Base-by-base conservation (phyloP, 1,140 invertebrate species). In the Nylanderia fulva region DNA sequence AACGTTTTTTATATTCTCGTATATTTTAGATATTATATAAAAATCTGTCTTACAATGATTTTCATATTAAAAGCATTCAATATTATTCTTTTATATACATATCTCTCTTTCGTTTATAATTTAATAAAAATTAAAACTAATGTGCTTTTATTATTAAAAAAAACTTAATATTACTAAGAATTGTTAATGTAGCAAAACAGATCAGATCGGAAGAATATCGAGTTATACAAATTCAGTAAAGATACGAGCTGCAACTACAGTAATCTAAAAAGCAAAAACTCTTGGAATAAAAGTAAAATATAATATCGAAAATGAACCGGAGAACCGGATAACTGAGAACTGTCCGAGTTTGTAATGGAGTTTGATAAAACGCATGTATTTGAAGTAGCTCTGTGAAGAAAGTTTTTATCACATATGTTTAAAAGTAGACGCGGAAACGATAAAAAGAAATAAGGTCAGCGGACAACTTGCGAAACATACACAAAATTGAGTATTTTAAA, bases 281-380 rank as follows among this genome's bases (percentile, higher is more conserved):
- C 21, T 33, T 27, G 21, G 39, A 39, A 69, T 8, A 69, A 74
- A 36, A 58, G 6, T 24, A 74, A 74, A 36, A 24, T 36, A 24
- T 13, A 36, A 39, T 45, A 45, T 36, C 33, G 8, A 72, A 74
- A 74, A 21, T 27, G 71, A 74, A 58, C 54, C 39, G 29, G 29
- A 33, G 1, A 39, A 42, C 13, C 52, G 71, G 21, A 27, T 74
- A 42, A 56, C 54, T 58, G 33, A 58, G n/a, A 58, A 58, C 15
- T 24, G 54, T 74, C 33, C 33, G 21, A 74, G 54, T 74, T 56
- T 74, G 58, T 74, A 74, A 74, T 74, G 54, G 71, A 56, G 33
- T 74, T 74, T 42, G 54, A 74, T 74, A 74, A 74, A 74, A 27
- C 33, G 21, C 71, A 48, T 3, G 15, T 74, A 39, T 56, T 56